Evolutionary conservation across 2,113 vertebrate species (phyloP).

Genomic region (Semnopithecus entellus): DNA sequence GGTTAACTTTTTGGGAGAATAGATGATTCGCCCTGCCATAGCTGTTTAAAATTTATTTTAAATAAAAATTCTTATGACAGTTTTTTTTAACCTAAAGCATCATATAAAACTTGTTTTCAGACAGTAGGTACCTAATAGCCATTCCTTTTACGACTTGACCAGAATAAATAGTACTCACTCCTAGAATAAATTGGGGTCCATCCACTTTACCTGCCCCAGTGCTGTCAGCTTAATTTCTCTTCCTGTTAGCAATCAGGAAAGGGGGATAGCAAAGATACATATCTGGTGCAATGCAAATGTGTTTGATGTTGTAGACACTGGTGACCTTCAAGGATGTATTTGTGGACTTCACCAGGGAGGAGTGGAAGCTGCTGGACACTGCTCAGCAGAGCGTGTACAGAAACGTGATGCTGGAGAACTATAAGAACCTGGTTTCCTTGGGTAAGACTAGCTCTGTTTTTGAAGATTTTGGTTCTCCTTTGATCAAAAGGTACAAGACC

Average conservation of each 20-base stretch:
- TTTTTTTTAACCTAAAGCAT: neutral
- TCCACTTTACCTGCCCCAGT: neutral
- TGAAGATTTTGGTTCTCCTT: neutral
- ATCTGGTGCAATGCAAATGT: neutral
- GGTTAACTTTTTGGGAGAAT: neutral
- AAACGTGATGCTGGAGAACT: slow-evolving; percentile 73
- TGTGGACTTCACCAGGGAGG: slow-evolving; percentile 68
- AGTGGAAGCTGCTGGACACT: slow-evolving; percentile 62
- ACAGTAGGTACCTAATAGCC: neutral
- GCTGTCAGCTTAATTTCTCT: neutral
- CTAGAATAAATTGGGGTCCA: neutral
- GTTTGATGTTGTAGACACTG: slow-evolving; percentile 39
- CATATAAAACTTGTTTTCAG: neutral
- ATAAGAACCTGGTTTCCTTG: slow-evolving; percentile 52
- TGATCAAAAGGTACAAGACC: neutral
- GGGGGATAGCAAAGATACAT: neutral
- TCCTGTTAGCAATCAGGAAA: neutral
- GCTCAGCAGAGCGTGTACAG: slow-evolving; percentile 66
- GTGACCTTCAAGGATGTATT: slow-evolving; percentile 71
- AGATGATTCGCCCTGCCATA: neutral
- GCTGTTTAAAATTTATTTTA: neutral
- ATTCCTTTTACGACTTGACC: neutral
- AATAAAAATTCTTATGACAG: neutral
- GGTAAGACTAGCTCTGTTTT: slow-evolving; percentile 40
- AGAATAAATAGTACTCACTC: neutral